Percentiles rank a stretch among this genome's conserved stretches.
phyloP scores from a whole-genome alignment of 2,797 vertebrate genomes.

The Xenops minutus region DNA sequence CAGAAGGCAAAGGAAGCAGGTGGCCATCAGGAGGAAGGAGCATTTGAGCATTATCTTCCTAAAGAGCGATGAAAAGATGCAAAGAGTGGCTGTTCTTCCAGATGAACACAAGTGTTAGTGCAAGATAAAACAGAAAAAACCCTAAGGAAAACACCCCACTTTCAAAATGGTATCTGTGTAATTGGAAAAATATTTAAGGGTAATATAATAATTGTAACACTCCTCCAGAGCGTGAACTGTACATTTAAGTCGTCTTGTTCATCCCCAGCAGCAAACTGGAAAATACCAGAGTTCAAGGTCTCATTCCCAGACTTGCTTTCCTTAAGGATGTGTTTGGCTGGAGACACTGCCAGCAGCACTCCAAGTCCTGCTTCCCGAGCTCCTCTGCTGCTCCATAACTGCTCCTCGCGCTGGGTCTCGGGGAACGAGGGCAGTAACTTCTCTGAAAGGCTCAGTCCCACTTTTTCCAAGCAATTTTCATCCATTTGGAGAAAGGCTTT shows the following conservation, averaged over 20 bases:
- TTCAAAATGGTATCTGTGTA: neutral
- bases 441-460: neutral
- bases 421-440: neutral
- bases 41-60: neutral
- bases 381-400: neutral
- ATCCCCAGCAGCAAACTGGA: neutral
- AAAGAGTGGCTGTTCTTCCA: neutral
- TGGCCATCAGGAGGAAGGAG: neutral
- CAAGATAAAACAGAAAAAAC: neutral
- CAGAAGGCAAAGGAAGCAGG: conserved; percentile 10
- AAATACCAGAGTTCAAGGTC: neutral
- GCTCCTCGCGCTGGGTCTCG: neutral
- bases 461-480: neutral
- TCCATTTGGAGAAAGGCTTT: neutral
- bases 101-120: neutral
- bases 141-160: neutral
- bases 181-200: neutral
- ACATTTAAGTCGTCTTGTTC: neutral
- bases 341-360: neutral
- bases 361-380: neutral
- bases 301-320: neutral
- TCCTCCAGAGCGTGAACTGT: neutral
- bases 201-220: neutral
- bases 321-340: neutral
- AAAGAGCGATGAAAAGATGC: neutral